phyloP scores from a whole-genome alignment of 2,888 invertebrate genomes.

The Pyralis farinalis region DNA sequence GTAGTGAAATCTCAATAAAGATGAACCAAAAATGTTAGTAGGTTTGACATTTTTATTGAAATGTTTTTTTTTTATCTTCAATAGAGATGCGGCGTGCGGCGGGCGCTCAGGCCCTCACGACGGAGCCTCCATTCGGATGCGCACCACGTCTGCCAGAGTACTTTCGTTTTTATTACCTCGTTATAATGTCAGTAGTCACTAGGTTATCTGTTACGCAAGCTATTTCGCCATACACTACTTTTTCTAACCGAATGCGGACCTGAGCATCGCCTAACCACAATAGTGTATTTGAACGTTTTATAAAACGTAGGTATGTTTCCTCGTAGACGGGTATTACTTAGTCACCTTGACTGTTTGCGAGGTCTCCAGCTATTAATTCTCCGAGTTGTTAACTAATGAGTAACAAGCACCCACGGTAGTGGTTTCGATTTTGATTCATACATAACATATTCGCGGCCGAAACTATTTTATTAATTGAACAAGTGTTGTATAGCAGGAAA shows the following conservation, averaged over 20 bases:
- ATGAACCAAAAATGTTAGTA: too few species aligned
- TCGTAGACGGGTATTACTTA: not conserved
- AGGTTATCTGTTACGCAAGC: conserved; percentile 16
- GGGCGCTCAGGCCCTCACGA: not conserved
- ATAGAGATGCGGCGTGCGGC: too few species aligned
- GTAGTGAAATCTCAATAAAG: too few species aligned
- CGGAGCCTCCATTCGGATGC: conserved; percentile 17
- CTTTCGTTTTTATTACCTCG: conserved; percentile 35
- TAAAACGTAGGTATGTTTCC: not conserved
- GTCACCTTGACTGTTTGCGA: not conserved
- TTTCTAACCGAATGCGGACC: not conserved
- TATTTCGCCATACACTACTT: conserved; percentile 14
- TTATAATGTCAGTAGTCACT: conserved; percentile 11
- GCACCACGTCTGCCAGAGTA: conserved; percentile 25
- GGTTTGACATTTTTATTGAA: too few species aligned
- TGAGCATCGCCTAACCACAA: too few species aligned
- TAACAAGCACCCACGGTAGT: too few species aligned
- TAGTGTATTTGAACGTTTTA: too few species aligned
- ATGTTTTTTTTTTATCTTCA: too few species aligned
- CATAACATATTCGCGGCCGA: too few species aligned
- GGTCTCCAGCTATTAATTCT: not conserved
- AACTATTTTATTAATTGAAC: too few species aligned
- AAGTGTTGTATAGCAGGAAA: too few species aligned
- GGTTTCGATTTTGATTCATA: too few species aligned
- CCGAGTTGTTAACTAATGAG: not conserved